These are phyloP conservation scores for Branchellion lobata DNA, from an alignment of 2,888 invertebrate species.

Conservation along the genomic window DNA sequence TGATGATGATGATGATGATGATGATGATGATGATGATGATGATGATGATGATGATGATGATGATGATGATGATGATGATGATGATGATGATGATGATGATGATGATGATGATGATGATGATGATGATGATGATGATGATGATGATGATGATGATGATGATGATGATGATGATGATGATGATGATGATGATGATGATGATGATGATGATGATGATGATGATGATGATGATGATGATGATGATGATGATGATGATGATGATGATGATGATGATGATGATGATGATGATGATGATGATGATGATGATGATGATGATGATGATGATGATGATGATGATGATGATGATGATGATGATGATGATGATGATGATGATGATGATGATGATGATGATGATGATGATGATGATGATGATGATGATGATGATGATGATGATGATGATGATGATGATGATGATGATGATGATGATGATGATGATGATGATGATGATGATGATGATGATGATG, in stretches of 20 bases:
- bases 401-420: neutral
- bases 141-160: constrained; percentile 30
- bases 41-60: constrained; percentile 23
- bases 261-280: constrained; percentile 20
- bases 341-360: constrained; percentile 12
- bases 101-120: constrained; percentile 28
- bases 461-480: neutral
- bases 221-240: constrained; percentile 38
- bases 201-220: constrained; percentile 25
- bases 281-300: constrained; percentile 25
- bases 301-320: constrained; percentile 18
- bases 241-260: constrained; percentile 33
- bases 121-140: constrained; percentile 31
- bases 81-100: neutral
- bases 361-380: neutral
- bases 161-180: constrained; percentile 30
- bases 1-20: constrained; percentile 38
- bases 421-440: neutral
- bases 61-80: neutral
- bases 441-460: neutral
- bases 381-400: neutral
- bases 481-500: neutral
- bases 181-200: constrained; percentile 35
- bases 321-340: constrained; percentile 1
- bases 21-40: constrained; percentile 30